These are phyloP conservation scores for Syrmaticus mikado DNA, from an alignment of 2,113 vertebrate species.

Conservation along the genomic window DNA sequence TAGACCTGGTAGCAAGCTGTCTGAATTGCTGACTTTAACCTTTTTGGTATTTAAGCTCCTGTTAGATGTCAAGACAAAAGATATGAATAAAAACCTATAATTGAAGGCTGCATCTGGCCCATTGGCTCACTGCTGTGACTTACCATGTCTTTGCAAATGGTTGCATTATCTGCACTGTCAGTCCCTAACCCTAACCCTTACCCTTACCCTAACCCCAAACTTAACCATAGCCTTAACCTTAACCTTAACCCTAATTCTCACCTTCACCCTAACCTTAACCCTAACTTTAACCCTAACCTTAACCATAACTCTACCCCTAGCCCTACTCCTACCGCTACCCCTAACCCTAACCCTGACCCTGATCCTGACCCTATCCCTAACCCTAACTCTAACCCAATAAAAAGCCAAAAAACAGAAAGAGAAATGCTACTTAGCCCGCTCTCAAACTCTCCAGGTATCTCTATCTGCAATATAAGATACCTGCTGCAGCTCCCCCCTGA, in stretches of 20 bases:
- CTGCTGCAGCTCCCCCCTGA: background rate
- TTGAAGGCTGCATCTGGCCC: background rate
- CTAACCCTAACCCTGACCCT: no score
- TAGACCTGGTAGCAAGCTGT: background rate
- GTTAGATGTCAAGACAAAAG: background rate
- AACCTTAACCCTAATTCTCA: no score
- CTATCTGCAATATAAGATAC: accelerated
- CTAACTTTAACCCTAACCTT: no score
- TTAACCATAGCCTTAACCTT: no score
- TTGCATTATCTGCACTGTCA: background rate
- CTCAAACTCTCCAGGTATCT: background rate
- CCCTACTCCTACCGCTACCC: no score
- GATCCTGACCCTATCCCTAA: no score
- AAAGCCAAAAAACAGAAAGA: background rate
- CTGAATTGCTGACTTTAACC: background rate
- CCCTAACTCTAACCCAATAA: background rate
- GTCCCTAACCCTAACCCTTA: no score
- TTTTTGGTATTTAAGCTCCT: background rate
- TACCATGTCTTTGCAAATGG: background rate
- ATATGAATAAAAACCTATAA: background rate
- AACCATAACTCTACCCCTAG: no score
- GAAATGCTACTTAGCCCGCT: background rate
- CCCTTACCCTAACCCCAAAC: no score
- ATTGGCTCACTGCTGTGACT: background rate
- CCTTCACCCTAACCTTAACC: no score